Evolutionary conservation across 2,888 invertebrate species (phyloP), one percentile per base, ranked within the genome.

Genomic region (Philopedon plagiatum): DNA sequence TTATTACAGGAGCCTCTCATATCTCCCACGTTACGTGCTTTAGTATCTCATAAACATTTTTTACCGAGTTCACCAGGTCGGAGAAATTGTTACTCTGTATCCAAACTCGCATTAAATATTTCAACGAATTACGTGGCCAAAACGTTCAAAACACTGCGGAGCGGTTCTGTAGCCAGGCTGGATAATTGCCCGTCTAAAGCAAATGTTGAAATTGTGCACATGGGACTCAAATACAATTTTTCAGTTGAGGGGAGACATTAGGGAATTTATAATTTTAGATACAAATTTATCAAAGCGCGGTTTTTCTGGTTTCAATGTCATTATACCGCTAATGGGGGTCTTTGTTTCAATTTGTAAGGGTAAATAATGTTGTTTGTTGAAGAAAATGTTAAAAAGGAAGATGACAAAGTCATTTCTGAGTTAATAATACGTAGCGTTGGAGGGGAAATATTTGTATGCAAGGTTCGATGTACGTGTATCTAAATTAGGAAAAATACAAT

Each of bases 121-220:
- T 54, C 29, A 54, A 32, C 51, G 18, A 54, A 54, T 54, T 54
- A 54, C 29, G 29, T 18, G 51, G 51, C 56, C 32, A n/a, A 18
- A 61, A 44, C 60, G 41, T 44, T 51, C 49, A 39, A 67, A 62
- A 54, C 58, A 68, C 62, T 19, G 34, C 60, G 21, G 29, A 39
- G 34, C 57, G 57, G 34, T 13, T 44, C 39, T 60, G 68, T 54
- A 68, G 51, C 49, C 37, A 21, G 32, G 62, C 44, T 32, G 57
- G 69, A 70, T 70, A 70, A 70, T 70, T 70, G 69, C 56, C 62
- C 32, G 69, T 63, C 62, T 70, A 70, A 68, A 63, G 63, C 69
- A 70, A 70, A 70, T 44, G 69, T 54, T 70, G 56, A 63, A 62
- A 63, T 63, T 70, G 69, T 70, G 57, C 69, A 70, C 69, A 70